A percentile compares a stretch with the other conserved stretches of the same genome.
Conservation (phyloP, 1,140 invertebrate species). For the Lineus longissimus region DNA sequence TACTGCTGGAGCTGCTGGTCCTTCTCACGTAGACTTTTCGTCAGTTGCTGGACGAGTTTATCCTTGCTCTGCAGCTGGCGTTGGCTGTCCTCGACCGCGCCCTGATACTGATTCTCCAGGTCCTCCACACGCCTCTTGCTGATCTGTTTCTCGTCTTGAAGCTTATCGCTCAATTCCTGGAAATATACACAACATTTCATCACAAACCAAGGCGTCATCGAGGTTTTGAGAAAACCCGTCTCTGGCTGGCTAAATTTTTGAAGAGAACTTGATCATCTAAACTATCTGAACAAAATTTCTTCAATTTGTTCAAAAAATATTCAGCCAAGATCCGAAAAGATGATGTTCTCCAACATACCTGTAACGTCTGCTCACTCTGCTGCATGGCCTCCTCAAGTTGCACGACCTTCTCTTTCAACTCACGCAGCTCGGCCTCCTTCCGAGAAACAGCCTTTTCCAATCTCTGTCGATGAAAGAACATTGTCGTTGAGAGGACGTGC, state of each 20-base stretch:
- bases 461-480: constrained; percentile 26
- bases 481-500: too few species aligned
- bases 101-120: constrained; percentile 27
- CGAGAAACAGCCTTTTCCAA: constrained; percentile 34
- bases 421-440: constrained; percentile 41
- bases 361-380: constrained; percentile 41
- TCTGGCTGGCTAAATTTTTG: too few species aligned
- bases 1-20: constrained; percentile 30
- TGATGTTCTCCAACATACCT: constrained; percentile 30
- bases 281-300: too few species aligned
- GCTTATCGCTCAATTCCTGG: constrained; percentile 26
- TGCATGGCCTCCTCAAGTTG: constrained; percentile 35
- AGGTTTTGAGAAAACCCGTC: too few species aligned
- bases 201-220: too few species aligned
- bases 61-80: constrained; percentile 29
- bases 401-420: constrained; percentile 37
- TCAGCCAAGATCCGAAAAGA: too few species aligned
- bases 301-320: too few species aligned
- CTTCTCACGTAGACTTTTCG: constrained; percentile 26
- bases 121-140: constrained; percentile 18
- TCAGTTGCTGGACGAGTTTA: constrained; percentile 28
- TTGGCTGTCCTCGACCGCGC: constrained; percentile 23
- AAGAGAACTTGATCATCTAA: too few species aligned
- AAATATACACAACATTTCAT: constrained; percentile 2
- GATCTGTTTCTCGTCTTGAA: constrained; percentile 26